Evolutionary conservation across 2,797 vertebrate genomes (phyloP).

Genomic region (Tragelaphus eurycerus): DNA sequence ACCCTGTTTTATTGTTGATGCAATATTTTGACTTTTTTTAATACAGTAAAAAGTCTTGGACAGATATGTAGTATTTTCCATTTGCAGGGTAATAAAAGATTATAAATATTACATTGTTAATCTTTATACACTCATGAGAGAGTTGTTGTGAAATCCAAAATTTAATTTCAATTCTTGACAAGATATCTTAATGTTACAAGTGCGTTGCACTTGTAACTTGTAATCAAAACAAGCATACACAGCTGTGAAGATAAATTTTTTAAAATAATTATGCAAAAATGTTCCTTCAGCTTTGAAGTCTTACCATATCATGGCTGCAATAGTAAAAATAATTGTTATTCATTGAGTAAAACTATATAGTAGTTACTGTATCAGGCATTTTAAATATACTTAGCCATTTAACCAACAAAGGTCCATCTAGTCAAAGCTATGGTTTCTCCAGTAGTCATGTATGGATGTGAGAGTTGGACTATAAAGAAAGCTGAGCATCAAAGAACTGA

Average conservation of each 20-base stretch:
- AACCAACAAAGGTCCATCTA: background rate
- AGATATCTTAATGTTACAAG: background rate
- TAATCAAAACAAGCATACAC: background rate
- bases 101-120: background rate
- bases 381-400: background rate
- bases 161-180: background rate
- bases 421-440: background rate
- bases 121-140: background rate
- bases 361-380: background rate
- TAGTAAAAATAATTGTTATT: background rate
- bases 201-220: background rate
- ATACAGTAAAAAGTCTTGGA: background rate
- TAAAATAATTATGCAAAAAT: background rate
- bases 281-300: background rate
- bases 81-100: background rate
- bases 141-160: background rate
- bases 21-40: background rate
- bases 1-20: background rate
- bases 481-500: background rate
- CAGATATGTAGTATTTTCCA: background rate
- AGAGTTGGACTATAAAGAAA: background rate
- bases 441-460: background rate
- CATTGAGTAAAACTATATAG: background rate
- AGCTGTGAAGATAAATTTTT: background rate
- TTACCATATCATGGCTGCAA: background rate